These are phyloP conservation scores for Anhinga rufa DNA, from an alignment of 2,113 vertebrate species.

Conservation along the genomic window DNA sequence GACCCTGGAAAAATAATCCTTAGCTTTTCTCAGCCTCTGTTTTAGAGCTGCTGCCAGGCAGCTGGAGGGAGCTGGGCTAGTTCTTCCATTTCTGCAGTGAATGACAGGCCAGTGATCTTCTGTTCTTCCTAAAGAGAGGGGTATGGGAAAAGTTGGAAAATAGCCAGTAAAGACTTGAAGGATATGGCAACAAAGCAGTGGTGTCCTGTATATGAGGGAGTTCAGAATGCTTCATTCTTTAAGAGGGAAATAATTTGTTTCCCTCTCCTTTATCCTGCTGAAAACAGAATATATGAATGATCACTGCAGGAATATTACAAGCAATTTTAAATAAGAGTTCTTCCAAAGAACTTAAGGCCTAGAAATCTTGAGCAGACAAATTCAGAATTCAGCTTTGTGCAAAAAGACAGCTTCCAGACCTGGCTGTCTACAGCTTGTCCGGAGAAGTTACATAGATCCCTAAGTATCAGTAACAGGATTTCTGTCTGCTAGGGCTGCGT, in stretches of 20 bases:
- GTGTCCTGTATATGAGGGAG: neutral
- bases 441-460: neutral
- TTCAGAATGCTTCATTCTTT: neutral
- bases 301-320: neutral
- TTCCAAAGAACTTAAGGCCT: neutral
- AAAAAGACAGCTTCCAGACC: neutral
- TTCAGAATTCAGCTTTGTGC: neutral
- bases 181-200: neutral
- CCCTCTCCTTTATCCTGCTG: neutral
- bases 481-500: neutral
- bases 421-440: neutral
- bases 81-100: neutral
- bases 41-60: neutral
- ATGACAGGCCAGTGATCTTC: neutral
- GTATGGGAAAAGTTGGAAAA: neutral
- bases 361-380: neutral
- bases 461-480: neutral
- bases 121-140: neutral
- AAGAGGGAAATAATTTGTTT: neutral
- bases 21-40: neutral
- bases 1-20: neutral
- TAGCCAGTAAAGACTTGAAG: neutral
- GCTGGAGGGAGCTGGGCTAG: neutral
- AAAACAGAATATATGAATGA: neutral
- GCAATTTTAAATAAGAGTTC: neutral